Evolutionary conservation across 2,888 invertebrate genomes (phyloP), one percentile per base, ranked within the genome.

Genomic region (Hedya salicella): DNA sequence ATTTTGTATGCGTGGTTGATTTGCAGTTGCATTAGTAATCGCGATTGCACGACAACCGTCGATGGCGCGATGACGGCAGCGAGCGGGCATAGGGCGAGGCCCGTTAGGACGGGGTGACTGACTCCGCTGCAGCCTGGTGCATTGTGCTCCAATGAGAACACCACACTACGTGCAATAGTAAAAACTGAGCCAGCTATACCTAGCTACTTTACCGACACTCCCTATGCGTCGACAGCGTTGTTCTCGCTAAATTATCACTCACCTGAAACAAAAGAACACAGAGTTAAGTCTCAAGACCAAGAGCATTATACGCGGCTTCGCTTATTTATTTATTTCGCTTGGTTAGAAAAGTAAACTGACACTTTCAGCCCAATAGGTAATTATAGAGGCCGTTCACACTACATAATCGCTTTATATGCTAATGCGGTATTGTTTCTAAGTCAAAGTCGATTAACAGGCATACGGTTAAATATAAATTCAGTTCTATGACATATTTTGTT

Each of bases 91-190:
- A 91, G 91, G 91, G 89, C 91, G 86, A 87, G 86, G 84, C 87
- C 91, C 91, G 91, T 91, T 91, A 91, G 85, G 83, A 81, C 85
- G 91, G 85, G 91, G 91, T 91, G 91, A 91, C 84, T 91, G 91
- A 91, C 91, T 88, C 82, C 78, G 86, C 83, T 88, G 89, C 88
- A 89, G 85, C 89, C 89, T 90, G 91, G 91, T 90, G 91, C 91
- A 92, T 91, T 91, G 91, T 90, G 91, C 91, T 89, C 88, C 89
- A 91, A 91, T 87, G 88, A 89, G 91, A 89, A 89, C 91, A 85
- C 80, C 69, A 59, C 86, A 87, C 84, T 88, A 86, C 85, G 85
- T 86, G 83, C 86, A 84, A 86, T 86, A 86, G 86, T 86, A 87
- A 85, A 81, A 82, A 80, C 76, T 77, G 76, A 81, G 78, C 81